phyloP scores from a whole-genome alignment of 2,797 vertebrate species.

The Sus cebifrons region DNA sequence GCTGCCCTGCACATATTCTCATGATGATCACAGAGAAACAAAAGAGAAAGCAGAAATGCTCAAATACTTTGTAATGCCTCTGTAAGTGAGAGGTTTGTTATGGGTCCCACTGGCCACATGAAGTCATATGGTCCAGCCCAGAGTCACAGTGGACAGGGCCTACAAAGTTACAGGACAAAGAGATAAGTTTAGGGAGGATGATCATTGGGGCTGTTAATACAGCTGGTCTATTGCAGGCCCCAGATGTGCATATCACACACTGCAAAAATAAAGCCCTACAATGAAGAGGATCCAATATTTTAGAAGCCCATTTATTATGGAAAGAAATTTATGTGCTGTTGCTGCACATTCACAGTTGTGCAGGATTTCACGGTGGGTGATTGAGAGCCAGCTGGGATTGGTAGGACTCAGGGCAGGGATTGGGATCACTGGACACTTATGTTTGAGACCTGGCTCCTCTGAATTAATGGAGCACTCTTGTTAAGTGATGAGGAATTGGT shows the following conservation, averaged over 20 bases:
- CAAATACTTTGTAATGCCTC: neutral
- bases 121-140: neutral
- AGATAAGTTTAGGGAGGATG: neutral
- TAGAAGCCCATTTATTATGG: neutral
- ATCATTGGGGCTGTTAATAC: neutral
- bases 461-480: neutral
- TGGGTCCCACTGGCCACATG: neutral
- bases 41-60: neutral
- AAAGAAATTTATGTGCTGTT: neutral
- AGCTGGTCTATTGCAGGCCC: rapidly evolving
- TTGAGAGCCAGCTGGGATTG: neutral
- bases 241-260: neutral
- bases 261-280: neutral
- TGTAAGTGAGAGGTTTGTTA: neutral
- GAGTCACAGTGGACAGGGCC: neutral
- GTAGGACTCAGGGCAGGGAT: neutral
- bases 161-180: neutral
- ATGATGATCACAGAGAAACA: neutral
- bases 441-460: neutral
- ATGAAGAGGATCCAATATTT: neutral
- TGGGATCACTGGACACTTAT: neutral
- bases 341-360: neutral
- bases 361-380: neutral
- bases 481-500: neutral
- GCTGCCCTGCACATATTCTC: neutral